phyloP scores from a whole-genome alignment of 2,797 vertebrate species.

The Bradypodion pumilum region DNA sequence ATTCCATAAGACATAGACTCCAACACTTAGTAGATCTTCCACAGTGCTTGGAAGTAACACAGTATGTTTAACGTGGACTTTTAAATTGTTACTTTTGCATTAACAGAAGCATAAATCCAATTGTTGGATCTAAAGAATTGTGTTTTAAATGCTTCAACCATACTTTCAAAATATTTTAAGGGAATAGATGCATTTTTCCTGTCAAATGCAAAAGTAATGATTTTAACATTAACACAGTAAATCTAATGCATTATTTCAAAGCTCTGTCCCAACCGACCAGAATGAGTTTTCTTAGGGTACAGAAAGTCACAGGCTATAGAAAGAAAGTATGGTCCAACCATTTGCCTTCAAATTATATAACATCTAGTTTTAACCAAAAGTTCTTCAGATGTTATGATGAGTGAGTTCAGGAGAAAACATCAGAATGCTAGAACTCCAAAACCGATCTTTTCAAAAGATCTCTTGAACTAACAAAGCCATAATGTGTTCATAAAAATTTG shows the following conservation, averaged over 20 bases:
- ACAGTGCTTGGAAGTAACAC: not conserved
- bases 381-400: not conserved
- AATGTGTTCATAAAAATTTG: not conserved
- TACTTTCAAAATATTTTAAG: too few relatives aligned
- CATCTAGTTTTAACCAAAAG: not conserved
- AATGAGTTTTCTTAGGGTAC: not conserved
- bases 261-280: too few relatives aligned
- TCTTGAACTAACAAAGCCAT: not conserved
- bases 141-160: too few relatives aligned
- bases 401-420: not conserved
- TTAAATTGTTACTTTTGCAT: too few relatives aligned
- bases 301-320: not conserved
- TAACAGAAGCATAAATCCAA: too few relatives aligned
- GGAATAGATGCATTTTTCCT: too few relatives aligned
- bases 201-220: too few relatives aligned
- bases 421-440: not conserved
- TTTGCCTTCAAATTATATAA: not conserved
- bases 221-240: too few relatives aligned
- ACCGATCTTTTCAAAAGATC: not conserved
- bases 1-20: not conserved
- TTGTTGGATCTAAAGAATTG: too few relatives aligned
- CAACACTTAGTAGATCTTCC: not conserved
- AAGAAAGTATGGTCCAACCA: not conserved
- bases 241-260: too few relatives aligned
- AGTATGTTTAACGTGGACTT: too few relatives aligned